These are phyloP conservation scores for Pentalonia nigronervosa DNA, from an alignment of 1,140 invertebrate species.

Conservation along the genomic window DNA sequence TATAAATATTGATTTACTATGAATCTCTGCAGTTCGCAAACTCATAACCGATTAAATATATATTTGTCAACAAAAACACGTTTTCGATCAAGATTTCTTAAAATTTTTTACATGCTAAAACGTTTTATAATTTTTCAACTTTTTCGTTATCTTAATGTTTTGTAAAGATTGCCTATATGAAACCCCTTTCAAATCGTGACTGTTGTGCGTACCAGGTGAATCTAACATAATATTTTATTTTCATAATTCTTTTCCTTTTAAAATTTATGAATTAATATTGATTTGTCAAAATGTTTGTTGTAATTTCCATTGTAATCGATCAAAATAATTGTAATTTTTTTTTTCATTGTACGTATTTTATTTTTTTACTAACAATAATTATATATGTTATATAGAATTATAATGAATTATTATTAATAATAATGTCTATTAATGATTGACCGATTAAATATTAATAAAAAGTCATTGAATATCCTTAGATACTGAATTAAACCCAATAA, in stretches of 20 bases:
- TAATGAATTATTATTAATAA: neutral
- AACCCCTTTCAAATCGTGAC: neutral
- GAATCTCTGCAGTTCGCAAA: neutral
- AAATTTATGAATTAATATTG: neutral
- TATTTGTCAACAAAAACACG: neutral
- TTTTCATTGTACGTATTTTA: neutral
- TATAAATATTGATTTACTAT: neutral
- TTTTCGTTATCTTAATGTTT: conserved; percentile 4
- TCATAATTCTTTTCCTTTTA: neutral
- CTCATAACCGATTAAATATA: neutral
- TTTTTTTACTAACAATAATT: neutral
- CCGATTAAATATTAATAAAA: neutral
- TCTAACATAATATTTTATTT: neutral
- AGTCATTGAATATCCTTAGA: neutral
- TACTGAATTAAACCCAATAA: neutral
- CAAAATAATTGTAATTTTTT: neutral
- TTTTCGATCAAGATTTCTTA: neutral
- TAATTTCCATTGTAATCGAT: neutral
- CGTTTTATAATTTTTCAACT: neutral
- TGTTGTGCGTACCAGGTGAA: neutral
- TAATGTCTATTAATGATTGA: neutral
- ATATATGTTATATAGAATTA: neutral
- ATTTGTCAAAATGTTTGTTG: neutral
- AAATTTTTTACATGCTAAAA: neutral
- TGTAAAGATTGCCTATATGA: neutral